Evolutionary conservation across 2,113 vertebrate species (phyloP).

Genomic region (Plestiodon gilberti): DNA sequence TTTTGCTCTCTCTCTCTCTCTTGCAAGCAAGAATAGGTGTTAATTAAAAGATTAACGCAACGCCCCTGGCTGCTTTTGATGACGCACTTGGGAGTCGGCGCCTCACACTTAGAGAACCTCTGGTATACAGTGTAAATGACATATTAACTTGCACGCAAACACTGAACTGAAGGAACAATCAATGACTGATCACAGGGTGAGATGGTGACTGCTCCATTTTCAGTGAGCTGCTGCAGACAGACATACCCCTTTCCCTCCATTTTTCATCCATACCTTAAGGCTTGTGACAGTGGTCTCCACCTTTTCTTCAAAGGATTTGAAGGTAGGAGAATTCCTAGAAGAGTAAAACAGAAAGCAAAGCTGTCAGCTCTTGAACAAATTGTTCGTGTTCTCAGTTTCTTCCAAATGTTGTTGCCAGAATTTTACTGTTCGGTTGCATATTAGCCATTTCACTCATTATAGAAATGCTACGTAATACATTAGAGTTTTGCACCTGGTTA

Average conservation of each 20-base stretch:
- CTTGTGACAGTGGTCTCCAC: constrained; percentile 94
- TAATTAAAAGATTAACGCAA: no score
- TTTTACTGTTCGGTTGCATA: no score
- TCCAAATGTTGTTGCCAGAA: not conserved
- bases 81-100: no score
- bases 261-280: constrained; percentile 84
- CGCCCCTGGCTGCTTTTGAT: no score
- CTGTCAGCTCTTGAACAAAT: constrained; percentile 39
- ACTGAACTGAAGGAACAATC: not conserved
- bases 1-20: no score
- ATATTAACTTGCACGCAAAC: not conserved
- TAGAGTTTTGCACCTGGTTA: no score
- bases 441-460: no score
- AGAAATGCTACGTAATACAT: no score
- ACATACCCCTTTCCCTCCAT: not conserved
- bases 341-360: constrained; percentile 45
- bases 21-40: no score
- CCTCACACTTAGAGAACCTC: no score
- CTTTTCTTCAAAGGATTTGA: constrained; percentile 97
- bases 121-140: not conserved
- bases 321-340: constrained; percentile 94
- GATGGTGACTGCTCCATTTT: not conserved
- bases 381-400: constrained; percentile 9
- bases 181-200: not conserved
- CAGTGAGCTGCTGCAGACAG: constrained; percentile 25